Conservation (phyloP, 1,140 invertebrate genomes). For the Sarcophaga bullata region DNA sequence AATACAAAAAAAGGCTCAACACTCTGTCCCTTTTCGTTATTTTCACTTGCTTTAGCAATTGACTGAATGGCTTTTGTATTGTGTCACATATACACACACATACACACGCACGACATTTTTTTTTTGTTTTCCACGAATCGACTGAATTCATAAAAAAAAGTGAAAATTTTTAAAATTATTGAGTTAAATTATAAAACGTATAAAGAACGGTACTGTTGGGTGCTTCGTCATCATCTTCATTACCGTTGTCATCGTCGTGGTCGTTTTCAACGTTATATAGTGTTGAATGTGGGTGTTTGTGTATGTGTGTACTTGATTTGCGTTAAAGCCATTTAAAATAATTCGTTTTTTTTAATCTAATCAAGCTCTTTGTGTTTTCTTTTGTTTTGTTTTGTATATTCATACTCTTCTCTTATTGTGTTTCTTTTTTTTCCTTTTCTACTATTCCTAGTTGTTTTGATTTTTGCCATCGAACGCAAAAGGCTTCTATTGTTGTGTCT, state of each 20-base stretch:
- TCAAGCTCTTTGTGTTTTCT: neutral
- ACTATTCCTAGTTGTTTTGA: too few species aligned
- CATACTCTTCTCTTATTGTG: neutral
- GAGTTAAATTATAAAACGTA: constrained; percentile 9
- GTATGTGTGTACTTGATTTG: too few species aligned
- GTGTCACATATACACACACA: neutral
- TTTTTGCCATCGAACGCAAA: too few species aligned
- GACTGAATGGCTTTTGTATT: neutral
- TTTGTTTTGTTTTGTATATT: neutral
- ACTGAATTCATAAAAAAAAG: neutral
- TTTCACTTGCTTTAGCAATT: neutral
- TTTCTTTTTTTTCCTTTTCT: neutral
- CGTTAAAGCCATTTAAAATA: neutral
- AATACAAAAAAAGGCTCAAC: neutral
- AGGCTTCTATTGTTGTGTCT: too few species aligned
- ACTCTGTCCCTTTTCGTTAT: neutral
- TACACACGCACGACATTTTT: neutral
- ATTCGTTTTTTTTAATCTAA: neutral
- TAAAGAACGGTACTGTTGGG: neutral
- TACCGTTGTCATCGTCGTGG: neutral
- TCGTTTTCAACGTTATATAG: too few species aligned
- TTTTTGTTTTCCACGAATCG: neutral
- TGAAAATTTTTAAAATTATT: too few species aligned
- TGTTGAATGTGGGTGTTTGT: too few species aligned
- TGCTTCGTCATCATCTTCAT: neutral